Conservation (phyloP, 1,140 invertebrate species). For the Scaptomyza hsui region DNA sequence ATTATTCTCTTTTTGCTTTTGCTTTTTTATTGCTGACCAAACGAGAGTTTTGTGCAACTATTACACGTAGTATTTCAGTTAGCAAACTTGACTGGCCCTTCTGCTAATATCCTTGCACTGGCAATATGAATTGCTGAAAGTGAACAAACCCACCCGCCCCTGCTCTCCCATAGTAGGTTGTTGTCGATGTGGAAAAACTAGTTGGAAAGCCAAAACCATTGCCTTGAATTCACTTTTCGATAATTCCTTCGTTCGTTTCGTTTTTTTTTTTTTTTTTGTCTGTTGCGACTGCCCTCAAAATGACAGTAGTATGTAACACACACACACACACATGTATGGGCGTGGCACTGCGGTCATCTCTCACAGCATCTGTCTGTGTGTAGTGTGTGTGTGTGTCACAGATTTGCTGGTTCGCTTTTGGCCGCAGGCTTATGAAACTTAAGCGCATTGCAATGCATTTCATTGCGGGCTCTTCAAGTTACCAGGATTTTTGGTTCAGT, state of each 20-base stretch:
- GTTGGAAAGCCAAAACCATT: slow-evolving; percentile 35
- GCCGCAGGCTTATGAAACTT: slow-evolving; percentile 72
- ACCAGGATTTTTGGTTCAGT: slow-evolving; percentile 24
- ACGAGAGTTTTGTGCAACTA: slow-evolving; percentile 50
- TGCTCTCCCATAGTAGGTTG: neutral
- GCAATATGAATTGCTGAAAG: slow-evolving; percentile 26
- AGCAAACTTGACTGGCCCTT: slow-evolving; percentile 38
- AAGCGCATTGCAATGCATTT: slow-evolving; percentile 61
- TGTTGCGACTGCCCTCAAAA: slow-evolving; percentile 28
- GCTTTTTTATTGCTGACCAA: slow-evolving; percentile 58
- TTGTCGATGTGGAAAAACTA: slow-evolving; percentile 12
- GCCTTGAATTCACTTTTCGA: slow-evolving; percentile 80
- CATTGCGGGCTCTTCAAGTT: slow-evolving; percentile 51
- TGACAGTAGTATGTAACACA: slow-evolving; percentile 46
- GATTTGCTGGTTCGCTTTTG: slow-evolving; percentile 37
- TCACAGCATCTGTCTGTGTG: slow-evolving; percentile 17
- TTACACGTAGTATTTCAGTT: slow-evolving; percentile 54
- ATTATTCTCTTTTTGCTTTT: slow-evolving; percentile 28
- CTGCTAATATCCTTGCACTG: slow-evolving; percentile 22
- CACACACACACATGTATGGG: slow-evolving; percentile 27
- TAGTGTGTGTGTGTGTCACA: slow-evolving; percentile 28
- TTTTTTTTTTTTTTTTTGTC: slow-evolving; percentile 8
- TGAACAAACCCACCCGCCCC: neutral
- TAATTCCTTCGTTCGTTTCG: slow-evolving; percentile 59
- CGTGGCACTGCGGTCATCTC: slow-evolving; percentile 39